Evolutionary conservation across 2,113 vertebrate genomes (phyloP), one percentile per base, ranked within the genome.

Genomic region (Passerina amoena): DNA sequence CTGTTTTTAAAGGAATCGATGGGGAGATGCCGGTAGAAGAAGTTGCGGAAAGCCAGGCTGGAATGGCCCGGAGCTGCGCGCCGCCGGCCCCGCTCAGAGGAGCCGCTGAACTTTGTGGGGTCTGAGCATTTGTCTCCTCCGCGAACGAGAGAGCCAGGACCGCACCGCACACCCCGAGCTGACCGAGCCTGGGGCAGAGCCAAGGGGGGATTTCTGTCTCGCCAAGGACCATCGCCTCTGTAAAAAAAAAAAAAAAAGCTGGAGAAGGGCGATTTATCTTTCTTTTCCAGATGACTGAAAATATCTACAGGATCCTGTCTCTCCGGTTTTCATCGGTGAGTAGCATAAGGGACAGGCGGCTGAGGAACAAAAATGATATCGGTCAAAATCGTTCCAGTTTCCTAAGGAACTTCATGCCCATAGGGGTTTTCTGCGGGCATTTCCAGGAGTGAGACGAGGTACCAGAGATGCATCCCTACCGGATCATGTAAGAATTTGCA

Each of bases 271-370:
- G 57, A 56, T 86, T 77, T 24, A 31, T 75, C 68, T 92, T 85
- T 84, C 53, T 84, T 66, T 92, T 80, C 94, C 97, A 95, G 90
- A 97, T 94, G 97, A 97, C 89, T 95, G 95, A 96, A 95, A 79
- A 88, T 35, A 82, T 50, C 88, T 23, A 45, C 60, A 54, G 71
- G 78, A 90, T 77, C 90, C 69, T 44, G 25, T 50, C 81, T 60
- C 78, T 83, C 59, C 20, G 5, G 48, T 47, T 79, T 93, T 44
- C 85, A 44, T 47, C 78, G 25, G 73, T 16, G 50, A 64, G 78
- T 12, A 80, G 59, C 64, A 9, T 33, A 59, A 28, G 69, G 61
- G 86, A 79, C 51, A 87, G 61, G 53, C 9, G 2, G 47, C 78
- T 77, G 88, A 94, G 73, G 53, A 84, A 65, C 59, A 73, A 61